A percentile compares a stretch with the other conserved stretches of the same genome.
These are phyloP conservation scores for Lycopodina hypogea DNA, from an alignment of 37 sponge, comb jelly and placozoan genomes.

Conservation along the genomic window DNA sequence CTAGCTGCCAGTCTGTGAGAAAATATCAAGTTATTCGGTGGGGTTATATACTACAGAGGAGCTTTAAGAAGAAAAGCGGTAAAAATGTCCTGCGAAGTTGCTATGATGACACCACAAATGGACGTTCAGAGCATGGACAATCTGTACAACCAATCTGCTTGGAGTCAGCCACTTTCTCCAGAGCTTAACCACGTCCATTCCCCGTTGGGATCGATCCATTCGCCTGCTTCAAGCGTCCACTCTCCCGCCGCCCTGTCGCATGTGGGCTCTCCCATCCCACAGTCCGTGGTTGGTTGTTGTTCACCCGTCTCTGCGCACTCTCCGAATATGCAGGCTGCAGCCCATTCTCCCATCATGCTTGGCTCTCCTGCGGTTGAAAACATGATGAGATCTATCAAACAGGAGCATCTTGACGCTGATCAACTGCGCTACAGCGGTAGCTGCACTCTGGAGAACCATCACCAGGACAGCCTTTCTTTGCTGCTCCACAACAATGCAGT, in stretches of 20 bases:
- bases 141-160: conserved; percentile 41
- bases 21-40: neutral
- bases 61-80: neutral
- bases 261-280: conserved; percentile 24
- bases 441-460: neutral
- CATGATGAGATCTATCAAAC: conserved; percentile 11
- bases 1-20: neutral
- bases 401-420: conserved; percentile 22
- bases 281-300: conserved; percentile 13
- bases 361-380: conserved; percentile 2
- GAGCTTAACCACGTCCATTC: conserved; percentile 43
- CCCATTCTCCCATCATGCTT: conserved; percentile 31
- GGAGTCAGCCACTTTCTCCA: conserved; percentile 63
- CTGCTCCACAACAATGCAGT: neutral
- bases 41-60: neutral
- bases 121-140: conserved; percentile 25
- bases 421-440: neutral
- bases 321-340: conserved; percentile 29
- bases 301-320: conserved; percentile 33
- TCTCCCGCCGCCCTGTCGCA: conserved; percentile 33
- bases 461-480: conserved; percentile 12
- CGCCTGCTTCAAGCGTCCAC: conserved; percentile 30
- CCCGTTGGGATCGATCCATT: conserved; percentile 32
- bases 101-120: conserved; percentile 27
- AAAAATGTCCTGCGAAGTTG: conserved; percentile 45